These are phyloP conservation scores for Caenorhabditis sp. DNA, from an alignment of 2,888 invertebrate species.

Conservation along the genomic window DNA sequence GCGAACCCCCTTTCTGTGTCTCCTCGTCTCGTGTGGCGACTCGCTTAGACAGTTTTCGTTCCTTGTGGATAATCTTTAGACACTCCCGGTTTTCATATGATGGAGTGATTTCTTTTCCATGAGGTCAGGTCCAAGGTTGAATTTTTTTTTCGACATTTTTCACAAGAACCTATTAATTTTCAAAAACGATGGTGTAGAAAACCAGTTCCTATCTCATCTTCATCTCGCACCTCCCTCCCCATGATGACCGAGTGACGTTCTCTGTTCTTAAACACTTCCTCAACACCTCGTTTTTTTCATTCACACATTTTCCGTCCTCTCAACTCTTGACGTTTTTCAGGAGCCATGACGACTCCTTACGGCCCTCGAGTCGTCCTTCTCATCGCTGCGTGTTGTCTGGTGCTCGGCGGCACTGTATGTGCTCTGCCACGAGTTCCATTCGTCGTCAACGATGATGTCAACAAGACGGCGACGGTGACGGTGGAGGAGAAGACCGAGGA, in stretches of 20 bases:
- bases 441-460: constrained; percentile 50
- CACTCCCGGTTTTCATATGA: constrained; percentile 8
- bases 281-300: constrained; percentile 6
- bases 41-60: constrained; percentile 26
- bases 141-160: constrained; percentile 6
- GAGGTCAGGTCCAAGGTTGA: constrained; percentile 1
- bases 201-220: constrained; percentile 32
- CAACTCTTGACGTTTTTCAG: constrained; percentile 20
- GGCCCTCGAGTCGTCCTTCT: constrained; percentile 38
- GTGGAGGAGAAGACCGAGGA: constrained; percentile 9
- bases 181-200: constrained; percentile 5
- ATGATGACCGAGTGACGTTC: constrained; percentile 32
- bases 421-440: constrained; percentile 55
- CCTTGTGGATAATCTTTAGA: constrained; percentile 28
- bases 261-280: constrained; percentile 29
- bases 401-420: constrained; percentile 28
- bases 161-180: constrained; percentile 37
- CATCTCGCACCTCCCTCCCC: constrained; percentile 17
- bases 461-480: constrained; percentile 9
- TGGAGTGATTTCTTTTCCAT: constrained; percentile 16
- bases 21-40: constrained; percentile 17
- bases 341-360: constrained; percentile 36
- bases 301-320: neutral
- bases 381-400: constrained; percentile 16
- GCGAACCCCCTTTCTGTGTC: neutral